Conservation (phyloP, 1,140 invertebrate species). For the Pseudomyrmex cubaensis region DNA sequence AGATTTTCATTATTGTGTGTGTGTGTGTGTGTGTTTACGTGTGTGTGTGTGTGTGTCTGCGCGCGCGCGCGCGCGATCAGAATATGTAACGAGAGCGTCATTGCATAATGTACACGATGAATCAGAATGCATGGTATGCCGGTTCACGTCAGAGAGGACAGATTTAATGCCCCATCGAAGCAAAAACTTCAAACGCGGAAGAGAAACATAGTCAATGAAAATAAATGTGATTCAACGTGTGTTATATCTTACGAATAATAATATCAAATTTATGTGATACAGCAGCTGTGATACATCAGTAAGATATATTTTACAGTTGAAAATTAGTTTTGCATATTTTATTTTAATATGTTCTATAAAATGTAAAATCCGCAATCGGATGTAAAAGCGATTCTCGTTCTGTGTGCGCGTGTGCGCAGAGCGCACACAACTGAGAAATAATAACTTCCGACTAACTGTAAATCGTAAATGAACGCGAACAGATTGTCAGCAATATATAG, state of each 20-base stretch:
- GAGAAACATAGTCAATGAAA: background rate
- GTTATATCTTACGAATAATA: too few species aligned
- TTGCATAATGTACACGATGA: background rate
- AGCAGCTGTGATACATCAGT: too few species aligned
- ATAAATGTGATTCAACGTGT: background rate
- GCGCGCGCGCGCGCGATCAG: background rate
- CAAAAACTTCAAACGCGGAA: background rate
- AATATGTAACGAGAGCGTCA: conserved; percentile 1
- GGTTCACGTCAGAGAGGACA: background rate
- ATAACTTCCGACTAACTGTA: background rate
- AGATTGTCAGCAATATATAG: conserved; percentile 16
- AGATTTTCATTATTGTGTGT: conserved; percentile 33
- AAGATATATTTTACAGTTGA: too few species aligned
- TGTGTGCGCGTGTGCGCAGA: background rate
- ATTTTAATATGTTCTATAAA: too few species aligned
- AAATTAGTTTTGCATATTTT: too few species aligned
- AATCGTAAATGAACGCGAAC: conserved; percentile 31
- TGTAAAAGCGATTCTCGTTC: background rate
- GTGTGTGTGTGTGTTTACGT: too few species aligned
- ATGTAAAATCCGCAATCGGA: background rate
- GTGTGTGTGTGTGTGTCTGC: too few species aligned
- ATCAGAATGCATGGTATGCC: conserved; percentile 19
- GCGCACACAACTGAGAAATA: background rate
- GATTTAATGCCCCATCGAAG: background rate
- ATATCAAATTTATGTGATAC: too few species aligned